Percentiles rank a stretch among this genome's conserved stretches.
phyloP scores from a whole-genome alignment of 2,797 vertebrate genomes.

The Phrynocephalus forsythii region DNA sequence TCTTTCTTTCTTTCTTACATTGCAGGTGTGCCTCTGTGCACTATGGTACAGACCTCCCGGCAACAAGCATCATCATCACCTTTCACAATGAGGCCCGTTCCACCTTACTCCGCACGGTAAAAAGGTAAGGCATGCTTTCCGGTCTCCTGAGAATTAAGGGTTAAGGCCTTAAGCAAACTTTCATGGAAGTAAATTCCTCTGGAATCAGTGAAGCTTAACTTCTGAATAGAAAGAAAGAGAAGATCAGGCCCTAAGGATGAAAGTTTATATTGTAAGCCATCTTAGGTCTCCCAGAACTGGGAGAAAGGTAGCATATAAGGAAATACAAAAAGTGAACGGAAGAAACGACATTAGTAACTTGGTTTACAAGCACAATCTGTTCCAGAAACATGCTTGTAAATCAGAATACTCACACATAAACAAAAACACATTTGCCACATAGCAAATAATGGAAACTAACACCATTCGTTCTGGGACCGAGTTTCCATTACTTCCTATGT shows the following conservation, averaged over 20 bases:
- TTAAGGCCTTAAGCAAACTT: background rate
- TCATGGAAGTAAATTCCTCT: background rate
- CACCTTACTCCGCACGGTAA: conserved; percentile 93
- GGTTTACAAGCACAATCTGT: no score
- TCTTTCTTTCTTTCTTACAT: background rate
- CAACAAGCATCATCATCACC: conserved; percentile 94
- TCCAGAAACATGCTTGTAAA: no score
- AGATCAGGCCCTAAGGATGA: background rate
- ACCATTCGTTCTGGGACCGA: no score
- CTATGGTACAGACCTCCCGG: conserved; percentile 87
- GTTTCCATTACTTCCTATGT: no score
- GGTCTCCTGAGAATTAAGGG: fast-evolving
- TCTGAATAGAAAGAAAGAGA: background rate
- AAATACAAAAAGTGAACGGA: no score
- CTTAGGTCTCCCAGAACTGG: no score
- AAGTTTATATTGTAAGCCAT: no score
- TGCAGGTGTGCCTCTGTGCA: conserved; percentile 89
- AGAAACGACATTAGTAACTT: no score
- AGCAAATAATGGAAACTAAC: no score
- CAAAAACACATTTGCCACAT: no score
- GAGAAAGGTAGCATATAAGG: no score
- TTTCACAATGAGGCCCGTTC: conserved; percentile 98
- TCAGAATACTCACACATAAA: no score
- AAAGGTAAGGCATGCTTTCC: conserved; percentile 81
- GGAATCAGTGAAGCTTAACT: background rate